A percentile compares a stretch with the other conserved stretches of the same genome.
These are phyloP conservation scores for Danio tinwini DNA, from an alignment of 2,797 vertebrate species.

Conservation along the genomic window DNA sequence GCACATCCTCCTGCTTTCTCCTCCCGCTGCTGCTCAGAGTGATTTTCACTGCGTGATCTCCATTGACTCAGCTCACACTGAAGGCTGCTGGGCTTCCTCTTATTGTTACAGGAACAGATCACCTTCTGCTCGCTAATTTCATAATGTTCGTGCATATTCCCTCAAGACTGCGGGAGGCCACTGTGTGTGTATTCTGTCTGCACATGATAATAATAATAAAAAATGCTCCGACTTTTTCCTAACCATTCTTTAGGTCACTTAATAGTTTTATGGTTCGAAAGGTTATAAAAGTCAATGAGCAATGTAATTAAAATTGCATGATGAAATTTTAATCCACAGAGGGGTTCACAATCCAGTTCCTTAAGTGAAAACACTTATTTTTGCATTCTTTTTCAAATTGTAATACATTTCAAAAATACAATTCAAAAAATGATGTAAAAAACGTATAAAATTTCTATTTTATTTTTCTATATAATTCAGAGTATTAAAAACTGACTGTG, in stretches of 20 bases:
- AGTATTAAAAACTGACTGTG: too few species aligned
- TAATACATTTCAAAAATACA: too few species aligned
- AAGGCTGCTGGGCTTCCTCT: constrained; percentile 34
- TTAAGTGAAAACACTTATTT: neutral
- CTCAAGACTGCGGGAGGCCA: constrained; percentile 6
- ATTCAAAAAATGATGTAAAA: too few species aligned
- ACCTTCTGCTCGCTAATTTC: constrained; percentile 42
- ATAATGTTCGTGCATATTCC: constrained; percentile 31
- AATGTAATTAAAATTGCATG: constrained; percentile 21
- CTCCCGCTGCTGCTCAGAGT: neutral
- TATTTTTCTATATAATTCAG: too few species aligned
- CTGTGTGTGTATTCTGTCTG: constrained; percentile 8
- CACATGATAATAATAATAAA: constrained; percentile 8
- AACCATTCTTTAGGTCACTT: constrained; percentile 8
- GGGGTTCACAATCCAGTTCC: neutral
- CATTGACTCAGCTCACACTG: constrained; percentile 25
- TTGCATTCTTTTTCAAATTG: neutral
- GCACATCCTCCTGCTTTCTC: neutral
- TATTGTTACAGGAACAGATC: constrained; percentile 37
- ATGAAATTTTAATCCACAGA: constrained; percentile 6
- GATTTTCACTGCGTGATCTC: constrained; percentile 23
- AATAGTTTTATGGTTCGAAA: constrained; percentile 2
- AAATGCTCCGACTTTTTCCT: neutral
- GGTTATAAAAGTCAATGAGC: constrained; percentile 2
- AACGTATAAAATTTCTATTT: too few species aligned